Conservation (phyloP, 2,113 vertebrate species). For the Paradoxurus hermaphroditus region DNA sequence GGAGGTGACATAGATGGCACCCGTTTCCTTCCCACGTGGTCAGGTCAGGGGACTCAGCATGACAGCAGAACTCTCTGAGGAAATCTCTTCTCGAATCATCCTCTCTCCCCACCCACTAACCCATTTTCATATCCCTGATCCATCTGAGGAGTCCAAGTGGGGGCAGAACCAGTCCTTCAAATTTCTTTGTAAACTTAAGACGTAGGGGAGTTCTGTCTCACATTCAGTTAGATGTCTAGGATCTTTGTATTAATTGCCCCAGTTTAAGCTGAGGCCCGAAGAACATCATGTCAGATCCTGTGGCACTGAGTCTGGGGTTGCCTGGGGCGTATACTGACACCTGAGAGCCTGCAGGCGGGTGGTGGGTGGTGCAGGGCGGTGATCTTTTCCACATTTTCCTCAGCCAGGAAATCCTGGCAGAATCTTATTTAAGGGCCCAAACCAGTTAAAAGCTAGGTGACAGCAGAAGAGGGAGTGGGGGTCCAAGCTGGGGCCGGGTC, state of each 20-base stretch:
- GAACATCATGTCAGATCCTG: background rate
- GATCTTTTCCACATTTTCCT: background rate
- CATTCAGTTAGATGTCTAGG: background rate
- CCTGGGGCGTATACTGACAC: background rate
- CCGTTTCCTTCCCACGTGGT: background rate
- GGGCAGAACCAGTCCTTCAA: background rate
- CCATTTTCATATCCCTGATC: background rate
- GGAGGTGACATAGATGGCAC: background rate
- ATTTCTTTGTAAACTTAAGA: background rate
- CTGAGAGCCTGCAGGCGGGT: background rate
- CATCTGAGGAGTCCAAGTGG: background rate
- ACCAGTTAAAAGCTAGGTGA: background rate
- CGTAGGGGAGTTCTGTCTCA: background rate
- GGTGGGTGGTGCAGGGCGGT: background rate
- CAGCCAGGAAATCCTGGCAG: background rate
- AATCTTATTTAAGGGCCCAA: background rate
- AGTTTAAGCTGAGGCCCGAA: background rate
- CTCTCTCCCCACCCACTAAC: no score
- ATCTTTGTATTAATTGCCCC: background rate
- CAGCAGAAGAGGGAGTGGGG: background rate
- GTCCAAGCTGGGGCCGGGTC: background rate
- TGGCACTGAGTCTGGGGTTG: background rate
- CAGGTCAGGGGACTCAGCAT: accelerated
- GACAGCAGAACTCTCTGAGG: background rate
- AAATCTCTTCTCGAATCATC: background rate